These are phyloP conservation scores for Narcine bancroftii DNA, from an alignment of 2,113 vertebrate species.

Conservation along the genomic window DNA sequence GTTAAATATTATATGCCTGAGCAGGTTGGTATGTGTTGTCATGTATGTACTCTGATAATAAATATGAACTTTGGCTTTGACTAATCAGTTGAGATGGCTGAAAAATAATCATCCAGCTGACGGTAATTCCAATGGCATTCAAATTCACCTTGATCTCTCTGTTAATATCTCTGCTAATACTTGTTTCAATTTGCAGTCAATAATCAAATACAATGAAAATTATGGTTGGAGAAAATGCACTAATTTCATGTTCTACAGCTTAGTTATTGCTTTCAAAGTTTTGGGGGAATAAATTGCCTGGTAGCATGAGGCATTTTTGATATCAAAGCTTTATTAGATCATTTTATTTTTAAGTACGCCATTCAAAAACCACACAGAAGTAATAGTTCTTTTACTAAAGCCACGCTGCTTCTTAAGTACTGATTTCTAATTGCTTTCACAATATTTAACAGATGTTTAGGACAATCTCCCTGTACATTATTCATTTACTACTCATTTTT, in stretches of 20 bases:
- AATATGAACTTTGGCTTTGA: no score
- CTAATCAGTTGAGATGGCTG: neutral
- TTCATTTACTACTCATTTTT: neutral
- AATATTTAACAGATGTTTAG: neutral
- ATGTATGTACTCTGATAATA: no score
- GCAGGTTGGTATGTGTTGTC: no score
- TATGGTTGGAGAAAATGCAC: neutral
- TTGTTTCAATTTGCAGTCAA: neutral
- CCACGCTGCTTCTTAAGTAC: neutral
- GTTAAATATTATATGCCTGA: neutral
- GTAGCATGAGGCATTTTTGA: neutral
- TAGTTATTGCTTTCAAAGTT: neutral
- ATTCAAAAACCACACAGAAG: neutral
- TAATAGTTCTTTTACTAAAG: neutral
- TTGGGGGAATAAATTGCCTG: neutral
- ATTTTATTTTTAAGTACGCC: neutral
- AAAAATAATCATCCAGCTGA: neutral
- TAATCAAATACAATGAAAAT: neutral
- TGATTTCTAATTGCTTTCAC: constrained; percentile 2
- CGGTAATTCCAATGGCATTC: neutral
- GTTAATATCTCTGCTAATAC: neutral
- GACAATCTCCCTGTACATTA: neutral
- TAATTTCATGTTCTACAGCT: neutral
- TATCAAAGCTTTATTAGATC: neutral
- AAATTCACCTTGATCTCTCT: neutral